phyloP scores from a whole-genome alignment of 2,888 invertebrate genomes.

The Rhagophthalmus giganteus region DNA sequence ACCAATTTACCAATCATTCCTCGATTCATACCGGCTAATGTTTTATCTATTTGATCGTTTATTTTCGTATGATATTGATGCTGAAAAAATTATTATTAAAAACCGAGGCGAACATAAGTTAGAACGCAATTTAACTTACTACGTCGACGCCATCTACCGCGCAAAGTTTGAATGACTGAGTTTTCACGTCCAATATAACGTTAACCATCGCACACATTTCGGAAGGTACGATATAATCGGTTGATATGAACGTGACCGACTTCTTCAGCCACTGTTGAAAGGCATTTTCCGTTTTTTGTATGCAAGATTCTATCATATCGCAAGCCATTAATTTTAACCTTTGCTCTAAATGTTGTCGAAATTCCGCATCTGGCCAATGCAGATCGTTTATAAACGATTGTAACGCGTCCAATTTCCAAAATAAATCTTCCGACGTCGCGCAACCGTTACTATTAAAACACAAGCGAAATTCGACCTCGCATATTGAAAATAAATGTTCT shows the following conservation, averaged over 20 bases:
- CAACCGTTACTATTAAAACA: conserved; percentile 80
- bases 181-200: conserved; percentile 96
- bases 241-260: conserved; percentile 89
- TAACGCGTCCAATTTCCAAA: conserved; percentile 98
- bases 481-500: background rate
- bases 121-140: conserved; percentile 72
- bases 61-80: conserved; percentile 98
- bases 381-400: conserved; percentile 97
- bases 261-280: conserved; percentile 94
- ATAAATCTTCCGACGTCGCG: conserved; percentile 96
- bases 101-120: too few species aligned
- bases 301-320: conserved; percentile 99
- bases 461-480: conserved; percentile 1
- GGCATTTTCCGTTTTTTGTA: conserved; percentile 83
- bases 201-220: conserved; percentile 99
- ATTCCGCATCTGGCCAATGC: conserved; percentile 99
- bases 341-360: conserved; percentile 93
- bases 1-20: conserved; percentile 91
- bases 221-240: conserved; percentile 95
- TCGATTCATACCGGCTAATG: conserved; percentile 89
- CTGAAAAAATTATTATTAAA: conserved; percentile 64
- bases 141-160: conserved; percentile 94
- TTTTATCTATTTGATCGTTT: conserved; percentile 94
- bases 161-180: conserved; percentile 93
- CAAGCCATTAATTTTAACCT: conserved; percentile 96